A percentile compares a stretch with the other conserved stretches of the same genome.
phyloP scores from a whole-genome alignment of 2,888 invertebrate genomes.

The Sclerodermus sp. region DNA sequence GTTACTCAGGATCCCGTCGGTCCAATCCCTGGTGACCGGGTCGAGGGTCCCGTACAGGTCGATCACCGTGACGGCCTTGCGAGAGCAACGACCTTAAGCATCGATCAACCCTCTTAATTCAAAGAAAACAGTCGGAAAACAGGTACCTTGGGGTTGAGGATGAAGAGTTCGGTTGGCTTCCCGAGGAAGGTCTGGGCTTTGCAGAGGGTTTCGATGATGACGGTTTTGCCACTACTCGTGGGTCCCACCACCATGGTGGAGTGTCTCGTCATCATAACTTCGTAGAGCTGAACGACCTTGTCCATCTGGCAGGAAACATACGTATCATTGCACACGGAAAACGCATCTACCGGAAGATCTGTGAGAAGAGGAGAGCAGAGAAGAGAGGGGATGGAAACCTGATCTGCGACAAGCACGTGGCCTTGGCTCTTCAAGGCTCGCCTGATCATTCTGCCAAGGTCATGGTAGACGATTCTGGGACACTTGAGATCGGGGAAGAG shows the following conservation, averaged over 20 bases:
- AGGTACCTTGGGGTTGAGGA: slow-evolving; percentile 79
- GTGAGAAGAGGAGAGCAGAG: no score
- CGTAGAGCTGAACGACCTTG: slow-evolving; percentile 88
- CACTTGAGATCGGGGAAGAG: slow-evolving; percentile 90
- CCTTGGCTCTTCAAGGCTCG: no score
- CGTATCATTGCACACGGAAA: no score
- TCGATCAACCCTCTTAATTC: no score
- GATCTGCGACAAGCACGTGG: slow-evolving; percentile 69
- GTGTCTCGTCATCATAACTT: slow-evolving; percentile 93
- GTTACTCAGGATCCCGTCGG: slow-evolving; percentile 86
- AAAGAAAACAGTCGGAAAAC: no score
- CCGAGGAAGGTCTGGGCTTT: slow-evolving; percentile 78
- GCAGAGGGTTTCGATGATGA: slow-evolving; percentile 75
- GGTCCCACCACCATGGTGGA: slow-evolving; percentile 91
- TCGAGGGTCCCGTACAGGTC: slow-evolving; percentile 89
- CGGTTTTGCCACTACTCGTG: slow-evolving; percentile 90
- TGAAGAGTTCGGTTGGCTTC: slow-evolving; percentile 75
- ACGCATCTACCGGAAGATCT: no score
- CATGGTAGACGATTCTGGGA: slow-evolving; percentile 83
- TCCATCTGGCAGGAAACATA: no score
- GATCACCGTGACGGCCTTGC: slow-evolving; percentile 81
- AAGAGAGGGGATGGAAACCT: slow-evolving; percentile 67
- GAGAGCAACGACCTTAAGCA: no score
- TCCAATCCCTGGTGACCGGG: slow-evolving; percentile 87
- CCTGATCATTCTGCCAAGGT: slow-evolving; percentile 80